A percentile compares a stretch with the other conserved stretches of the same genome.
Conservation (phyloP, 1,140 invertebrate species). For the Rhynchophorus ferrugineus region DNA sequence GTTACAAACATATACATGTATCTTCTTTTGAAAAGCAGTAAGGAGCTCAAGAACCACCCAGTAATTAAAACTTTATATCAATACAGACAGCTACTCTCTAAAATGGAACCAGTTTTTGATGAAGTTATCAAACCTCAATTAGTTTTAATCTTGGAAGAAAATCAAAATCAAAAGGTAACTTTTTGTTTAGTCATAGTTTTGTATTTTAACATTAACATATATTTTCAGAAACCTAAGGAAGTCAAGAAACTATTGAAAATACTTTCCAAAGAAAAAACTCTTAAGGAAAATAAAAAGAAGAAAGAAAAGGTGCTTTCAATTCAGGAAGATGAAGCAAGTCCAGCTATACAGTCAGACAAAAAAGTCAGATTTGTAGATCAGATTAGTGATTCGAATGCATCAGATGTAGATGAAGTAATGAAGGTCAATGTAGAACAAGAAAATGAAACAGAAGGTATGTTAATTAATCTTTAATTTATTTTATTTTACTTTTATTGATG, state of each 20-base stretch:
- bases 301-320: slow-evolving; percentile 2
- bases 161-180: not conserved
- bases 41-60: slow-evolving; percentile 70
- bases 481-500: not conserved
- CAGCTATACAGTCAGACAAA: slow-evolving; percentile 34
- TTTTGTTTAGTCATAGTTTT: slow-evolving; percentile 2
- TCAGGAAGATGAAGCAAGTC: slow-evolving; percentile 19
- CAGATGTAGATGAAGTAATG: slow-evolving; percentile 31
- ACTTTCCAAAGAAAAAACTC: not conserved
- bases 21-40: slow-evolving; percentile 70
- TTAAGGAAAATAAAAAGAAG: too few species aligned
- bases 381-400: slow-evolving; percentile 23
- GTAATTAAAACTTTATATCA: slow-evolving; percentile 75
- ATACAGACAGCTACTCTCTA: slow-evolving; percentile 65
- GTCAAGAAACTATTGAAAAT: slow-evolving; percentile 22
- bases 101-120: slow-evolving; percentile 62
- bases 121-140: slow-evolving; percentile 57
- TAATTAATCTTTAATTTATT: not conserved
- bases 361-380: slow-evolving; percentile 11
- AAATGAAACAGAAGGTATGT: slow-evolving; percentile 9
- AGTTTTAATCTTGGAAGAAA: slow-evolving; percentile 38
- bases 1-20: slow-evolving; percentile 82
- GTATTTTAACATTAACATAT: slow-evolving; percentile 13
- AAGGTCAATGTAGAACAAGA: slow-evolving; percentile 29
- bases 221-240: slow-evolving; percentile 26